Evolutionary conservation across 2,888 invertebrate genomes (phyloP).

Genomic region (Diplolepis rosae): DNA sequence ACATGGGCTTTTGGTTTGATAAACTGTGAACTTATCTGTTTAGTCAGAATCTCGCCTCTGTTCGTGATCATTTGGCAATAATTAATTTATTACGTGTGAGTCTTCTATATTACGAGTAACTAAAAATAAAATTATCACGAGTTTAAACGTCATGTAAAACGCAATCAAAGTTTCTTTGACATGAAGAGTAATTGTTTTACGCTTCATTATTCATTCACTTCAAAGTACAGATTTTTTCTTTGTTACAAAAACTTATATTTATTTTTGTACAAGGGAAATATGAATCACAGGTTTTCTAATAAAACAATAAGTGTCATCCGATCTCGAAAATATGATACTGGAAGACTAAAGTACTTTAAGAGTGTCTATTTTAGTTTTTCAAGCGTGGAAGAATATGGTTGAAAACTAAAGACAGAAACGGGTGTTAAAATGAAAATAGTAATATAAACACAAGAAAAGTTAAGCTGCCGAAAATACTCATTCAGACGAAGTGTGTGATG

Average conservation of each 20-base stretch:
- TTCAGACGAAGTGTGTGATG: conserved; percentile 16
- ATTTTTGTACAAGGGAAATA: conserved; percentile 6
- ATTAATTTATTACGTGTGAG: conserved; percentile 4
- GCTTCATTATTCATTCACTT: too few species aligned
- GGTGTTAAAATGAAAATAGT: conserved; percentile 3
- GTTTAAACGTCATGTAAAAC: neutral
- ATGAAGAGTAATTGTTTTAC: neutral
- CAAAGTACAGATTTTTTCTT: neutral
- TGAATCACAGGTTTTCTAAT: neutral
- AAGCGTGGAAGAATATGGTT: neutral
- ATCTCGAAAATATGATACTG: conserved; percentile 2
- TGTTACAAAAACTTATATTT: neutral
- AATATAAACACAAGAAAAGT: conserved; percentile 1
- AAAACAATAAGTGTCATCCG: conserved; percentile 19
- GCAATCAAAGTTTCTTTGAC: neutral
- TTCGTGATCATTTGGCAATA: neutral
- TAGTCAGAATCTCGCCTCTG: neutral
- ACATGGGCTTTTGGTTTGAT: conserved; percentile 28
- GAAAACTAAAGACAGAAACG: neutral
- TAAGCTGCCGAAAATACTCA: conserved; percentile 6
- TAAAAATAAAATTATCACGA: neutral
- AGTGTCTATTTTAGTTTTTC: neutral
- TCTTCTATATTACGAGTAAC: neutral
- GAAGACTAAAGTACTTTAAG: conserved; percentile 13
- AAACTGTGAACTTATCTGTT: conserved; percentile 27